phyloP scores from a whole-genome alignment of 1,140 invertebrate genomes.

The Lepidotrigona ventralis region DNA sequence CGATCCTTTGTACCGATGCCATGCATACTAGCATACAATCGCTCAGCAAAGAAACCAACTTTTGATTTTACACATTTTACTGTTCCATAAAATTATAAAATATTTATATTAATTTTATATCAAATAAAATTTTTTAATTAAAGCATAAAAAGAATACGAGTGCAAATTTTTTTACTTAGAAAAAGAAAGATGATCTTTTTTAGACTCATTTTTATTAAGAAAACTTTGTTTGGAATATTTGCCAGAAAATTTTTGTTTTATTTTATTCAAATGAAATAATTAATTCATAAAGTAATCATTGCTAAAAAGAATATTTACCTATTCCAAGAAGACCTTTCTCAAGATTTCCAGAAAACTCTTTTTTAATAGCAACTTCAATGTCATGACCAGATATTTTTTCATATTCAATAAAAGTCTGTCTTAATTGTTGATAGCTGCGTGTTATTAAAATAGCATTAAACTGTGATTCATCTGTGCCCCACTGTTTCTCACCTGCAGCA shows the following conservation, averaged over 20 bases:
- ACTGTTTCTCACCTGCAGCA: constrained; percentile 81
- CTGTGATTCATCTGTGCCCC: constrained; percentile 86
- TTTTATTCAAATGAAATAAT: not conserved
- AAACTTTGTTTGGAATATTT: not conserved
- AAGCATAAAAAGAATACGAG: not conserved
- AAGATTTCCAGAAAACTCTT: constrained; percentile 86
- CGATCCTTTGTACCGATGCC: constrained; percentile 94
- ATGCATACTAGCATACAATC: constrained; percentile 93
- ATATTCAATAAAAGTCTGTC: constrained; percentile 84
- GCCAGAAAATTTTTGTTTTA: not conserved
- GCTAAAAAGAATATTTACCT: constrained; percentile 76
- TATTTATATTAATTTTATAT: not conserved
- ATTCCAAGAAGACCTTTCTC: constrained; percentile 85
- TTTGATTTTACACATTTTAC: constrained; percentile 95
- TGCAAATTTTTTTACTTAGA: not conserved
- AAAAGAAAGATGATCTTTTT: not conserved
- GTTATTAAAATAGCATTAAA: constrained; percentile 85
- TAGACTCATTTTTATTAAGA: not conserved
- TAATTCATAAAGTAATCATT: too few relatives aligned
- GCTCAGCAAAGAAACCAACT: constrained; percentile 95
- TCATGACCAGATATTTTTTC: constrained; percentile 83
- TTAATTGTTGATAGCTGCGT: constrained; percentile 83
- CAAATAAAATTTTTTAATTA: not conserved
- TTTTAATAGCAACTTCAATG: constrained; percentile 85
- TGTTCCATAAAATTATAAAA: constrained; percentile 73